These are phyloP conservation scores for Buphagus erythrorhynchus DNA, from an alignment of 2,797 vertebrate genomes.

Conservation along the genomic window DNA sequence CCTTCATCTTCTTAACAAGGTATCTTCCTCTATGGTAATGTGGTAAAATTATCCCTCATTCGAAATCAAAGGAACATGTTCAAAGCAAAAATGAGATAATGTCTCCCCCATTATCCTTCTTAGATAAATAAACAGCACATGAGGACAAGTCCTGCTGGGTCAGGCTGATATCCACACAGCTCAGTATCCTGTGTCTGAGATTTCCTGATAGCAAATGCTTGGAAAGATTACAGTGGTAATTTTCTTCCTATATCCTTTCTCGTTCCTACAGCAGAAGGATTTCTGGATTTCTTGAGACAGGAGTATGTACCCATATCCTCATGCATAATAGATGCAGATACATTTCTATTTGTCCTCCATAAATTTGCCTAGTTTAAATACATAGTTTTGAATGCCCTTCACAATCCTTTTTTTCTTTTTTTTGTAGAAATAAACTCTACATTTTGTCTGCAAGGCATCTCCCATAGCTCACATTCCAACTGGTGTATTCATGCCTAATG, in stretches of 20 bases:
- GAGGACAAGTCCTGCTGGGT: background rate
- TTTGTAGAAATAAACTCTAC: background rate
- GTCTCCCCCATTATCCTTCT: background rate
- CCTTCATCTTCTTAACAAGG: background rate
- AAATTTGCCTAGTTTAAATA: background rate
- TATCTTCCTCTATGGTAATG: background rate
- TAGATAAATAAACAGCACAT: constrained; percentile 13
- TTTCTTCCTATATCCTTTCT: background rate
- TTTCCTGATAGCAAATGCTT: background rate
- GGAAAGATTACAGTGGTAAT: background rate
- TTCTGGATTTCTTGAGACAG: background rate
- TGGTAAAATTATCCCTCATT: background rate
- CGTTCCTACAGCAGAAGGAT: background rate
- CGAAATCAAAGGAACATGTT: background rate
- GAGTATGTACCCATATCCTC: background rate
- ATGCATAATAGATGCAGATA: background rate
- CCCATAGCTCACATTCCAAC: background rate
- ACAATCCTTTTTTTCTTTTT: no score
- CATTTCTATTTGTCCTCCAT: background rate
- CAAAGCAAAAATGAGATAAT: background rate
- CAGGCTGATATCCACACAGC: background rate
- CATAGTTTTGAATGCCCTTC: background rate
- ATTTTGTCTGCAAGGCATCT: background rate
- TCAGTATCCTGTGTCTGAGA: background rate
- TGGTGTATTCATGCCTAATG: background rate